Base-by-base conservation (phyloP, 2,113 vertebrate species). In the Porphyrio hochstetteri region DNA sequence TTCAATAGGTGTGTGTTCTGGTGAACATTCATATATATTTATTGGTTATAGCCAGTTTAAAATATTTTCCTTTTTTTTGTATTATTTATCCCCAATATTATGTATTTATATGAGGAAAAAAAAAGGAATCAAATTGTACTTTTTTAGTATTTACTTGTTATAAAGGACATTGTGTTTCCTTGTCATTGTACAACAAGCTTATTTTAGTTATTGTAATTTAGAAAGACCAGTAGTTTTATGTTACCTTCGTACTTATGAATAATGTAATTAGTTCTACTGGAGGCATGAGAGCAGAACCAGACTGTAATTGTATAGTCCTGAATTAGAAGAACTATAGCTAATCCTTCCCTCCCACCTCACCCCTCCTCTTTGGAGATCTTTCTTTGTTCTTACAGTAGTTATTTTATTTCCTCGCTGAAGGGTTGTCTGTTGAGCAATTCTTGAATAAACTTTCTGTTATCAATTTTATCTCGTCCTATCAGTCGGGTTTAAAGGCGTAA, bases 21-120 rank as follows among this genome's bases (percentile, higher is more conserved):
- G 98, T 98, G 99, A 99, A 99, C 99, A 99, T 99, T 99, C 98
- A 99, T 98, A 99, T 99, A 99, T 99, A 99, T 99, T 99, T 99
- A 99, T 99, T 99, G 99, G 99, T 99, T 99, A 99, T 98, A 99
- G 98, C 98, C 99, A 98, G 98, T 99, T 93, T 98, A 98, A 99
- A 98, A 98, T 98, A 99, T 98, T 98, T 99, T 98, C 96, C 96
- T 98, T 96, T 96, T 95, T 98, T 99, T 99, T 97, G 98, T 99
- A 98, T 99, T 99, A 99, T 99, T 99, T 99, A 99, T 99, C 99
- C 98, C 97, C 92, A 95, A 98, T 97, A 98, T 97, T 97, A 99
- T 98, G 99, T 99, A 99, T 99, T 99, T 99, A 99, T 99, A 99
- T 98, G 97, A 97, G 93, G 84, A 96, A 61, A 94, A 52, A 48